Evolutionary conservation across 2,888 invertebrate species (phyloP).

Genomic region (Gastracanthus pulcherrimus): DNA sequence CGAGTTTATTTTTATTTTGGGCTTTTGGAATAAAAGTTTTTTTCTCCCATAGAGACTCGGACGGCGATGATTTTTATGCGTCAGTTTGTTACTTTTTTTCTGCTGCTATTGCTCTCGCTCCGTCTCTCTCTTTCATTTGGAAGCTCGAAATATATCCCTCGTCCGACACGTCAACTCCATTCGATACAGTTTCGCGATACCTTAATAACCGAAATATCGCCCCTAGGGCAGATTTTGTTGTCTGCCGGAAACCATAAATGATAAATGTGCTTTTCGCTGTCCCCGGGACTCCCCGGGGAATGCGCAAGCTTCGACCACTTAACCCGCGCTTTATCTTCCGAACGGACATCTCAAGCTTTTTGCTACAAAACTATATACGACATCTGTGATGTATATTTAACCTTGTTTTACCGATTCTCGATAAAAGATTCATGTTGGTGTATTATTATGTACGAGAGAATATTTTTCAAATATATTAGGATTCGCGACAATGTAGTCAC

Average conservation of each 20-base stretch:
- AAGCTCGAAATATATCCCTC: constrained; percentile 32
- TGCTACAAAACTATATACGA: constrained; percentile 14
- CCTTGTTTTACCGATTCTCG: constrained; percentile 25
- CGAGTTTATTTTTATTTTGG: constrained; percentile 11
- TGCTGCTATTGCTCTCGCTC: too few relatives aligned
- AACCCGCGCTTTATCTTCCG: constrained; percentile 58
- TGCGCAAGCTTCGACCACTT: constrained; percentile 58
- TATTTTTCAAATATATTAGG: neutral
- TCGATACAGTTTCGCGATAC: constrained; percentile 67
- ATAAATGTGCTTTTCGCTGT: constrained; percentile 70
- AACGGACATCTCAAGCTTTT: constrained; percentile 55
- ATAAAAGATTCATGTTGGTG: constrained; percentile 33
- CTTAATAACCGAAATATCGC: constrained; percentile 73
- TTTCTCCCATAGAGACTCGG: neutral
- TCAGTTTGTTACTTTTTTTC: constrained; percentile 12
- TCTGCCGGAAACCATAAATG: constrained; percentile 66
- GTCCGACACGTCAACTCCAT: constrained; percentile 49
- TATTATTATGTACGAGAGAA: neutral
- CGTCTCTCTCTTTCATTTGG: constrained; percentile 2
- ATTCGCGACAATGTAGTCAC: too few relatives aligned
- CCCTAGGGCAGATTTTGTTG: constrained; percentile 72
- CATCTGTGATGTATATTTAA: constrained; percentile 16
- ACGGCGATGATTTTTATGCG: constrained; percentile 8
- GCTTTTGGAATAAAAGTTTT: constrained; percentile 20
- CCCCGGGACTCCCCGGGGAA: constrained; percentile 57